Base-by-base conservation (phyloP, 2,888 invertebrate genomes). In the Tetramorium bicarinatum region DNA sequence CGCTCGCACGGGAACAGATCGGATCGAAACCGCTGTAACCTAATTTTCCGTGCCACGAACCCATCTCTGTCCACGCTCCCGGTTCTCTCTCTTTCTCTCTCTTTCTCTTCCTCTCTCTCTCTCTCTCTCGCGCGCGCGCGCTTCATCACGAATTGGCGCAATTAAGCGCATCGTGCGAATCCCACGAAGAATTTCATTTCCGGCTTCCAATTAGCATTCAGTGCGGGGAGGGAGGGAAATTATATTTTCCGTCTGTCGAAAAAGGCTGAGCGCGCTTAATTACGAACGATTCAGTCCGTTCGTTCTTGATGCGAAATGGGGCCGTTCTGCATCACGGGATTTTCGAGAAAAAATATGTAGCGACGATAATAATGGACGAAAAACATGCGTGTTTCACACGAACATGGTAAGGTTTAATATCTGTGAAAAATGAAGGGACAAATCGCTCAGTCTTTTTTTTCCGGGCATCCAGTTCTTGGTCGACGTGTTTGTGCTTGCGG, bases 21-120 rank as follows among this genome's bases (percentile, higher is more conserved):
- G 85, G 72, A 81, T 56, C 84, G 69, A 83, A 84, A 83, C 86
- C 83, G 69, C 82, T 69, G 67, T 89, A 89, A 89, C 89, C 89
- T 61, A 88, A 88, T 89, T 89, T 82, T 84, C 80, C 29, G 11
- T 67, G 52, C 64, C 81, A 76, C 59, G 81, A 54, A 72, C 66
- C 52, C 34, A 21, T 54, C 69, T 29, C 62, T 47, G 44, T 34
- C 79, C 29, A n/a, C n/a, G 38, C 21, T 11, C 8, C 49, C 29
- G 8, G 29, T 18, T 8, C 9, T 41, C 54, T n/a, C 61, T 47
- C 29, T 21, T 29, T 59, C 56, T 21, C 34, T n/a, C 69, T 69
- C 18, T 54, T 29, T 74, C 44, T n/a, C 47, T 74, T 61, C 18
- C 47, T 74, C 15, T 69, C 18, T 54, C 44, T 74, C 44, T n/a